Evolutionary conservation across 2,113 vertebrate species (phyloP).

Genomic region (Urocynchramus pylzowi): DNA sequence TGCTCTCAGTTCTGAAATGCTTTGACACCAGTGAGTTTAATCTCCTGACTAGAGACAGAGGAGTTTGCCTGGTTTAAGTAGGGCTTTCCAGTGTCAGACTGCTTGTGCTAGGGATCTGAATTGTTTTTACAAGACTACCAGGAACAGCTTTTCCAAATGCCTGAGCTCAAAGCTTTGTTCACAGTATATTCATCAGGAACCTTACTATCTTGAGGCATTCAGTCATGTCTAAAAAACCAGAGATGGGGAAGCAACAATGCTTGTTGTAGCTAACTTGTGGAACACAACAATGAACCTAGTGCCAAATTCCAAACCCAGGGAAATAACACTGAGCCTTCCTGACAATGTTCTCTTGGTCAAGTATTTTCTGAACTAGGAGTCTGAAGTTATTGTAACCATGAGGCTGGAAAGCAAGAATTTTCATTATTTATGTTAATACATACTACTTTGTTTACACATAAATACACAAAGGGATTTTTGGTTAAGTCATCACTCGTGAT

Average conservation of each 20-base stretch:
- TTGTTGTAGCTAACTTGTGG: neutral
- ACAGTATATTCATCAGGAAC: neutral
- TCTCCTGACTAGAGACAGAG: neutral
- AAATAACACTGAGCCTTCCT: neutral
- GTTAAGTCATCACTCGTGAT: neutral
- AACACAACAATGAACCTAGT: fast-evolving
- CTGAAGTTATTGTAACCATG: neutral
- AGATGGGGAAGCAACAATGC: neutral
- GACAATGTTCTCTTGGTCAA: neutral
- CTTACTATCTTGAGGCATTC: neutral
- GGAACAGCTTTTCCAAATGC: neutral
- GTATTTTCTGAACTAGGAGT: neutral
- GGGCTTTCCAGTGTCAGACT: neutral
- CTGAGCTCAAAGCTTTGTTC: neutral
- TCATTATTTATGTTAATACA: neutral
- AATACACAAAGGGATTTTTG: too few relatives aligned
- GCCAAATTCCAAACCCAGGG: neutral
- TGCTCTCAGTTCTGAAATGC: neutral
- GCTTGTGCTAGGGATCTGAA: neutral
- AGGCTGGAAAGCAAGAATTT: neutral
- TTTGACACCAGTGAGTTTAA: neutral
- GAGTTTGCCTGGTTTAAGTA: neutral
- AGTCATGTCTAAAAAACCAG: neutral
- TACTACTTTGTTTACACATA: neutral
- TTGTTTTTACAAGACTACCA: neutral